phyloP scores from a whole-genome alignment of 2,888 invertebrate genomes.

The Sabatieria punctata region DNA sequence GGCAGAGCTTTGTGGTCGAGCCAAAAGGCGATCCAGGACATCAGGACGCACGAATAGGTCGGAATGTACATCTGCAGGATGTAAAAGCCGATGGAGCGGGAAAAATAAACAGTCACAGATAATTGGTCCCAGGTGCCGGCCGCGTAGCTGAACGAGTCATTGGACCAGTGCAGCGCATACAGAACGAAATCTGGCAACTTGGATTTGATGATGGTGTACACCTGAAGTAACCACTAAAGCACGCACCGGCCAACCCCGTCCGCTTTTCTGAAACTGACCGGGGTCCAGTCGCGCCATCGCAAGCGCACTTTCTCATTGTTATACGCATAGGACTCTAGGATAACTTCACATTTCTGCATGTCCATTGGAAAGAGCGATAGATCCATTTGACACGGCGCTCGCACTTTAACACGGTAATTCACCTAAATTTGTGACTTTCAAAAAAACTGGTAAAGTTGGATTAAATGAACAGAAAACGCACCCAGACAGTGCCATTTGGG shows the following conservation, averaged over 20 bases:
- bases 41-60: constrained; percentile 21
- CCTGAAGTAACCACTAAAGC: too few species aligned
- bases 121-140: constrained; percentile 28
- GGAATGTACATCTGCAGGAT: constrained; percentile 27
- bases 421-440: too few species aligned
- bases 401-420: constrained; percentile 23
- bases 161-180: constrained; percentile 22
- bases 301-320: constrained; percentile 23
- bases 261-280: constrained; percentile 18
- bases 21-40: constrained; percentile 26
- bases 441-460: too few species aligned
- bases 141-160: constrained; percentile 24
- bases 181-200: constrained; percentile 24
- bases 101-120: constrained; percentile 23
- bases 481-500: too few species aligned
- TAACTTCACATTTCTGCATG: too few species aligned
- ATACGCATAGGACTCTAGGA: constrained; percentile 26
- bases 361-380: constrained; percentile 20
- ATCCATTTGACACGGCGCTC: constrained; percentile 20
- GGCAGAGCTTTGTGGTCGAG: constrained; percentile 24
- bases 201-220: constrained; percentile 23
- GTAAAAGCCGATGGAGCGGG: constrained; percentile 25
- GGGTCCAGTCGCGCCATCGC: constrained; percentile 24
- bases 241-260: too few species aligned
- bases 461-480: too few species aligned